These are phyloP conservation scores for Pseudorhiza aurosa DNA, from an alignment of 30 jellyfish, hydroid and myxozoan species.

Conservation along the genomic window DNA sequence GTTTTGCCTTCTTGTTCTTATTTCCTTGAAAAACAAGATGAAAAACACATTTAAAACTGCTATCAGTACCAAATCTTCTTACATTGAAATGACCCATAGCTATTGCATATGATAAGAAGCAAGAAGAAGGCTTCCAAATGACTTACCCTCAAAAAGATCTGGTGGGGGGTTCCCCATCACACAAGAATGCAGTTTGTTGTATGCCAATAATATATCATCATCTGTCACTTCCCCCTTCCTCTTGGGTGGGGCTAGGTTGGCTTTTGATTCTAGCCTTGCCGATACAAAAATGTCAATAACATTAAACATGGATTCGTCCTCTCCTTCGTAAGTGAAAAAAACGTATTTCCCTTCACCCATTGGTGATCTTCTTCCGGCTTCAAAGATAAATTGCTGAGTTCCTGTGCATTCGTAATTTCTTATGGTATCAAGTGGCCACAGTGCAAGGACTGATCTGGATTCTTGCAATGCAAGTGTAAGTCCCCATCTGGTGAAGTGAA, in stretches of 20 bases:
- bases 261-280: conserved; percentile 78
- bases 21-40: too few species aligned
- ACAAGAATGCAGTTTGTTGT: conserved; percentile 79
- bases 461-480: conserved; percentile 91
- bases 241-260: conserved; percentile 50
- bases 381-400: conserved; percentile 78
- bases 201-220: conserved; percentile 81
- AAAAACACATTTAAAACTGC: too few species aligned
- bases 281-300: conserved; percentile 85
- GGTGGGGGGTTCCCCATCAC: conserved; percentile 65
- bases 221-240: conserved; percentile 56
- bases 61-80: too few species aligned
- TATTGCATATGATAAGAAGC: too few species aligned
- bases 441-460: conserved; percentile 85
- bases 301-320: conserved; percentile 89
- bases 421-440: conserved; percentile 94
- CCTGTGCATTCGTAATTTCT: conserved; percentile 94
- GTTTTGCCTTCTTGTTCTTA: too few species aligned
- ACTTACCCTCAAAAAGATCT: conserved; percentile 47
- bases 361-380: conserved; percentile 96
- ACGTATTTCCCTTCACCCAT: conserved; percentile 93
- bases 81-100: too few species aligned
- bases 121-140: neutral
- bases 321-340: conserved; percentile 81
- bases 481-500: conserved; percentile 96